phyloP scores from a whole-genome alignment of 2,888 invertebrate species.

The Terebella lapidaria region DNA sequence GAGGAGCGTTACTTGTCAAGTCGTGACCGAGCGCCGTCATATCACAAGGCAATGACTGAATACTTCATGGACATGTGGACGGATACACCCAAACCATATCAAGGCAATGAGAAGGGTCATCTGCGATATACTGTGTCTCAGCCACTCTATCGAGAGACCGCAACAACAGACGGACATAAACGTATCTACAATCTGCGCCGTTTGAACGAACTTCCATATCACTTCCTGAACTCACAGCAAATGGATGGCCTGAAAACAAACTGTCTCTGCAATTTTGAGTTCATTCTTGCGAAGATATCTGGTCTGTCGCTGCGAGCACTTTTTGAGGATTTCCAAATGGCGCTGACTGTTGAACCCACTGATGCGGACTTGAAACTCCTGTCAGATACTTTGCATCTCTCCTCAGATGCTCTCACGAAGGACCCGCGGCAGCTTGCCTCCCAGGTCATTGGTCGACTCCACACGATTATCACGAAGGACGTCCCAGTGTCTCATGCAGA shows the following conservation, averaged over 20 bases:
- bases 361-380: slow-evolving; percentile 56
- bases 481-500: slow-evolving; percentile 40
- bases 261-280: slow-evolving; percentile 71
- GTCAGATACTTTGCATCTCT: slow-evolving; percentile 67
- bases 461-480: slow-evolving; percentile 43
- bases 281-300: slow-evolving; percentile 75
- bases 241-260: slow-evolving; percentile 59
- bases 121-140: slow-evolving; percentile 32
- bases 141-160: slow-evolving; percentile 26
- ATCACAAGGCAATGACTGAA: slow-evolving; percentile 47
- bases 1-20: slow-evolving; percentile 59
- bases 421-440: slow-evolving; percentile 80
- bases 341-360: slow-evolving; percentile 33
- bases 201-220: slow-evolving; percentile 77
- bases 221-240: slow-evolving; percentile 62
- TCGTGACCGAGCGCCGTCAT: slow-evolving; percentile 40
- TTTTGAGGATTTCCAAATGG: slow-evolving; percentile 69
- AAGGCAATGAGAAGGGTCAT: slow-evolving; percentile 30
- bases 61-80: slow-evolving; percentile 47
- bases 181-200: slow-evolving; percentile 68
- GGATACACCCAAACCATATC: slow-evolving; percentile 34
- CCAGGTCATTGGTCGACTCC: slow-evolving; percentile 59
- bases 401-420: slow-evolving; percentile 70
- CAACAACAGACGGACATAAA: slow-evolving; percentile 15
- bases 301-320: slow-evolving; percentile 72